phyloP scores from a whole-genome alignment of 2,888 invertebrate species.

The Antheraea assamensis region DNA sequence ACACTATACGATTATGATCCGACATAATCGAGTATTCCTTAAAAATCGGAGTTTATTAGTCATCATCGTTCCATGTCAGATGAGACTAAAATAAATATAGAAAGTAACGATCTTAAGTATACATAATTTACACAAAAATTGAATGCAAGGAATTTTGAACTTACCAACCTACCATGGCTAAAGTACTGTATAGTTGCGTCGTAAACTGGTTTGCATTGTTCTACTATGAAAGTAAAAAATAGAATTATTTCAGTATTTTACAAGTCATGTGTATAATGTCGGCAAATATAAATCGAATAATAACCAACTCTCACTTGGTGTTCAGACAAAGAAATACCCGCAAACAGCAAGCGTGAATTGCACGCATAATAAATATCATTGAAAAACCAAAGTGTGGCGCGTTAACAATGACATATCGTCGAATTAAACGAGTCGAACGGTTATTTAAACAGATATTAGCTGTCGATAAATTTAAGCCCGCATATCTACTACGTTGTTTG shows the following conservation, averaged over 20 bases:
- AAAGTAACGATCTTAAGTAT: neutral
- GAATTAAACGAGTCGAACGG: slow-evolving; percentile 58
- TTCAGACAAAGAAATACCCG: slow-evolving; percentile 42
- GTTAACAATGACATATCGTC: slow-evolving; percentile 67
- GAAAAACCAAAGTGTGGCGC: slow-evolving; percentile 52
- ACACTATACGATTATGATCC: slow-evolving; percentile 27
- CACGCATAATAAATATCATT: slow-evolving; percentile 67
- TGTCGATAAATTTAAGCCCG: slow-evolving; percentile 67
- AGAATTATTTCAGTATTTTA: neutral
- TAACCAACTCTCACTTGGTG: slow-evolving; percentile 24
- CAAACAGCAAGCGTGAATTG: slow-evolving; percentile 50
- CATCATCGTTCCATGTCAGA: neutral
- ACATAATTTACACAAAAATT: neutral
- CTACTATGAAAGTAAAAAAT: too few species aligned
- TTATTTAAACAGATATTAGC: slow-evolving; percentile 65
- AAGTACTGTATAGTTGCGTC: neutral
- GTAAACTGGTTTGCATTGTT: neutral
- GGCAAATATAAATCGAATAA: slow-evolving; percentile 21
- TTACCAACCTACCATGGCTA: too few species aligned
- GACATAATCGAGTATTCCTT: neutral
- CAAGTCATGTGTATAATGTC: slow-evolving; percentile 5
- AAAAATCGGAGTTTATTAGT: neutral
- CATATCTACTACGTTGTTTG: slow-evolving; percentile 49
- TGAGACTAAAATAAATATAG: neutral
- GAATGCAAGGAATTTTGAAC: neutral